phyloP scores from a whole-genome alignment of 2,113 vertebrate genomes.

The Ptychochromis oligacanthus region DNA sequence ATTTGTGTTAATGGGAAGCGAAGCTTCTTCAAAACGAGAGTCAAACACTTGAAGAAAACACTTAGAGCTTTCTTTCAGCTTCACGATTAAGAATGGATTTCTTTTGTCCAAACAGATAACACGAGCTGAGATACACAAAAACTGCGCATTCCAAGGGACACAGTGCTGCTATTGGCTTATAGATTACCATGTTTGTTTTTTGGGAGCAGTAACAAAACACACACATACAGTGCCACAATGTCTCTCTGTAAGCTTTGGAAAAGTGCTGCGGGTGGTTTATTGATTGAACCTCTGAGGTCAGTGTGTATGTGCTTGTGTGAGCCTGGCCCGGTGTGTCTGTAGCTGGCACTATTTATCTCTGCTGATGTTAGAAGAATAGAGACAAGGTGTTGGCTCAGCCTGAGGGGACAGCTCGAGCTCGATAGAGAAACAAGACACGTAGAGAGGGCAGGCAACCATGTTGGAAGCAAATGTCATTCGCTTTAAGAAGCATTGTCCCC shows the following conservation, averaged over 20 bases:
- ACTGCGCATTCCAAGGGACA: not conserved
- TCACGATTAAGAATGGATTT: not conserved
- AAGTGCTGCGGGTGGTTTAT: conserved; percentile 57
- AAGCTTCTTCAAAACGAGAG: not conserved
- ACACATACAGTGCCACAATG: not conserved
- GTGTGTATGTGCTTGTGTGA: conserved; percentile 10
- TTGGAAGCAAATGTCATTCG: conserved; percentile 62
- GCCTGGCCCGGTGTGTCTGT: not conserved
- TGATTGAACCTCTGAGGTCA: conserved; percentile 51
- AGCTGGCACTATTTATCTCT: conserved; percentile 55
- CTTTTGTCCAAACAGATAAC: conserved; percentile 19
- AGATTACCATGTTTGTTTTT: conserved; percentile 44
- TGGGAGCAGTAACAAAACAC: not conserved
- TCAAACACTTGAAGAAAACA: not conserved
- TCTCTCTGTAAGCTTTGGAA: conserved; percentile 43
- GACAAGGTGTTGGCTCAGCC: conserved; percentile 54
- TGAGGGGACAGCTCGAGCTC: conserved; percentile 36
- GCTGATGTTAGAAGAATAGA: conserved; percentile 51
- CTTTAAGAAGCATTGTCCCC: conserved; percentile 46
- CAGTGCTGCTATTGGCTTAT: conserved; percentile 22
- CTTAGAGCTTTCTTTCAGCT: not conserved
- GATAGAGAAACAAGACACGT: conserved; percentile 41
- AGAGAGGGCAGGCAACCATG: conserved; percentile 31
- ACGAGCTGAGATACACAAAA: not conserved
- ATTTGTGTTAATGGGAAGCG: not conserved